phyloP scores from a whole-genome alignment of 2,888 invertebrate genomes.

The Pachliopta kotzebuea region DNA sequence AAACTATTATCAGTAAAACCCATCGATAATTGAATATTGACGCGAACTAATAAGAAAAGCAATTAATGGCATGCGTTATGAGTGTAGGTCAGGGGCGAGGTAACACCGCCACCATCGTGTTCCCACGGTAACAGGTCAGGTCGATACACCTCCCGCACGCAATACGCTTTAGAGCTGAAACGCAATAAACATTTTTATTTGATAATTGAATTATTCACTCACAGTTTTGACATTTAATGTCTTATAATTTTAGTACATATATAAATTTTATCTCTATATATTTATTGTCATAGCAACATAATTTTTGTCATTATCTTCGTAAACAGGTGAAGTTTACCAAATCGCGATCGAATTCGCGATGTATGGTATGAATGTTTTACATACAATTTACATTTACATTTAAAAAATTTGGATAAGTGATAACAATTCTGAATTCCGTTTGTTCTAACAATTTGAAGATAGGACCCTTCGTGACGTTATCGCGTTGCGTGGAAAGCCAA shows the following conservation, averaged over 20 bases:
- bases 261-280: no score
- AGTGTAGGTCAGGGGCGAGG: slow-evolving; percentile 24
- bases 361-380: no score
- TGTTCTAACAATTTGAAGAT: neutral
- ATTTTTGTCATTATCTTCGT: no score
- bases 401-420: no score
- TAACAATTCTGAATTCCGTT: no score
- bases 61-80: slow-evolving; percentile 13
- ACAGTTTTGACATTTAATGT: no score
- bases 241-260: no score
- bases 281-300: no score
- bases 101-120: slow-evolving; percentile 12
- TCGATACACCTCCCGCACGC: slow-evolving; percentile 27
- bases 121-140: slow-evolving; percentile 25
- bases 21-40: slow-evolving; percentile 17
- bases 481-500: slow-evolving; percentile 5
- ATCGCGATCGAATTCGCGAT: no score
- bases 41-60: slow-evolving; percentile 7
- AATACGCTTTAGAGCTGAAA: slow-evolving; percentile 7
- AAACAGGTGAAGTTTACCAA: no score
- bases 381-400: no score
- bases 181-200: slow-evolving; percentile 15
- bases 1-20: no score
- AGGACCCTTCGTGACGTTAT: neutral
- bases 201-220: neutral